Evolutionary conservation across 1,140 invertebrate species (phyloP), one percentile per base, ranked within the genome.

Genomic region (Phenacoccus solenopsis): DNA sequence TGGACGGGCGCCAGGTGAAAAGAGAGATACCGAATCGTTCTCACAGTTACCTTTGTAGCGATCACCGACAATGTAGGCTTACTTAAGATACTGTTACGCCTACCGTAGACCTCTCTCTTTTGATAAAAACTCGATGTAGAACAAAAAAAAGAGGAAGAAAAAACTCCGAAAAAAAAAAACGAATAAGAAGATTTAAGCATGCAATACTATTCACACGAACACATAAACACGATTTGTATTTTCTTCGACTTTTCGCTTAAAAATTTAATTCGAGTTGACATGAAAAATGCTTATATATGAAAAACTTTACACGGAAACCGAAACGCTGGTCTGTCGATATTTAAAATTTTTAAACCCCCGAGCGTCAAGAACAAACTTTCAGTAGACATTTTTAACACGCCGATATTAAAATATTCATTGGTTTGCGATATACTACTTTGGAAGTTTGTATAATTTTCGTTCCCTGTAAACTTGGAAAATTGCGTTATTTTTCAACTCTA

Each of bases 181-280:
- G 38, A 49, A 49, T 16, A 49, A 49, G 38, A 49, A 49, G 38
- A 49, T 49, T 49, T 49, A 49, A 49, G 38, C 38, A 49, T 49
- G 38, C 38, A 49, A 49, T 49, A 49, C 38, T 49, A 49, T 49
- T 49, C 38, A 49, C 38, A 49, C 38, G 38, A 49, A 49, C 38
- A 2, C 20, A 16, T 2, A 49, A 49, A n/a, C 38, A 49, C 38
- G 38, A 49, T n/a, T 49, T 16, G 38, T 49, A 3, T n/a, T 49
- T 49, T 49, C 20, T 49, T 49, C 38, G 20, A 49, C 38, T 49
- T 49, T 49, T 49, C 16, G 2, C 38, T n/a, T 2, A 9, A 49
- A 49, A 49, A 49, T 3, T 49, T n/a, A 49, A 49, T n/a, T 49
- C 5, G 38, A 49, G 38, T 16, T 4, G 38, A 49, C 20, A 49